Evolutionary conservation across 1,140 invertebrate genomes (phyloP), one percentile per base, ranked within the genome.

Genomic region (Sitobion miscanthi): DNA sequence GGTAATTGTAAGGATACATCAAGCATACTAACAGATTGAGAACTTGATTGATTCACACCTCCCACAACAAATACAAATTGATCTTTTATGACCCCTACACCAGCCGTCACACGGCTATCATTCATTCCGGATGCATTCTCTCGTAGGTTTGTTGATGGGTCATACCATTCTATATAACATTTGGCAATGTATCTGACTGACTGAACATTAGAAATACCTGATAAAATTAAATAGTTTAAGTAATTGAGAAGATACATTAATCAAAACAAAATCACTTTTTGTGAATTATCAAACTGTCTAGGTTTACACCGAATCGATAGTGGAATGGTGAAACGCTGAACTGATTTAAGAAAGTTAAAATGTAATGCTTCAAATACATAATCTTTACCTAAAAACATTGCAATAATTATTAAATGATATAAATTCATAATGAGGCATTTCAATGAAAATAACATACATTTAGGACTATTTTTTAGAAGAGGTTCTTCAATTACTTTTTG

Each of bases 341-440:
- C 98, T n/a, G 97, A 97, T 94, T 98, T 98, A 90, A 99, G 42
- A 17, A 99, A 95, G 95, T 99, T 98, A 96, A 97, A 99, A 94
- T 98, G 98, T 94, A 99, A 96, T 38, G 98, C 98, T 96, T 99
- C 98, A 94, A 99, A 99, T 87, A 99, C 96, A 95, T 97, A 97
- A 96, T 99, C 98, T 96, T 98, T 99, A 95, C 97, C 96, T 96
- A 93, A 6, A 95, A 94, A 88, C 93, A 23, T 54, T 54, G 21
- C 21, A 54, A 94, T 52, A 21, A 54, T 54, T 21, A 42, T 42
- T 21, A 6, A 14, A 87, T 42, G 42, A 47, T 93, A 42, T 93
- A 52, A 52, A 52, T 62, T 87, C 25, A 52, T 77, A 25, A 30
- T 57, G 25, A 52, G 14, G 17, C 2, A 52, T 52, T 14, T 17